These are phyloP conservation scores for Sturnira hondurensis DNA, from an alignment of 2,113 vertebrate genomes.

Conservation along the genomic window DNA sequence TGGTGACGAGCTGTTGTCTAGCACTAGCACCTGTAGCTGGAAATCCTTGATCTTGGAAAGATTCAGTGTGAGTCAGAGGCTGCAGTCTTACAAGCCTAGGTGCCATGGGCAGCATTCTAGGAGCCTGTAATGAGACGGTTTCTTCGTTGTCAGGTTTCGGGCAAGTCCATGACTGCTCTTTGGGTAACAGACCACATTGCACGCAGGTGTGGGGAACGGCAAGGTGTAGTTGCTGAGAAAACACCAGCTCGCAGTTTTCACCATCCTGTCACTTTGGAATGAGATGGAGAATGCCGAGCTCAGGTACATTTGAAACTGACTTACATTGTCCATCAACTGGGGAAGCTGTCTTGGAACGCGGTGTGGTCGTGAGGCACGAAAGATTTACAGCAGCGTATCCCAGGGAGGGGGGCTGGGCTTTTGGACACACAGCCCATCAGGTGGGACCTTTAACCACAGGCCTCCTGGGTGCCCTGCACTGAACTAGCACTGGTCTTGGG, in stretches of 20 bases:
- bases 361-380: neutral
- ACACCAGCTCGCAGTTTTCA: neutral
- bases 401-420: neutral
- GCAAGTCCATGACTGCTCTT: neutral
- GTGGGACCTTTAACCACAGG: neutral
- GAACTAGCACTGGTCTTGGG: neutral
- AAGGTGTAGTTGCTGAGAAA: neutral
- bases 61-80: neutral
- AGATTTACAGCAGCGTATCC: neutral
- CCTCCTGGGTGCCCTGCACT: neutral
- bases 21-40: neutral
- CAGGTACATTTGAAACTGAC: neutral
- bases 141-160: neutral
- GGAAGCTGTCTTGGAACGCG: neutral
- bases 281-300: neutral
- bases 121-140: neutral
- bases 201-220: neutral
- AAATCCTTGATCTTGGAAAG: neutral
- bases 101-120: neutral
- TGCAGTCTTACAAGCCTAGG: neutral
- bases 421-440: accelerated
- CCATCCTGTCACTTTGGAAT: neutral
- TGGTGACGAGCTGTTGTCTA: neutral
- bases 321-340: neutral
- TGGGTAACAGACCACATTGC: neutral